phyloP scores from a whole-genome alignment of 2,888 invertebrate genomes.

The Rotaria magnacalcarata region DNA sequence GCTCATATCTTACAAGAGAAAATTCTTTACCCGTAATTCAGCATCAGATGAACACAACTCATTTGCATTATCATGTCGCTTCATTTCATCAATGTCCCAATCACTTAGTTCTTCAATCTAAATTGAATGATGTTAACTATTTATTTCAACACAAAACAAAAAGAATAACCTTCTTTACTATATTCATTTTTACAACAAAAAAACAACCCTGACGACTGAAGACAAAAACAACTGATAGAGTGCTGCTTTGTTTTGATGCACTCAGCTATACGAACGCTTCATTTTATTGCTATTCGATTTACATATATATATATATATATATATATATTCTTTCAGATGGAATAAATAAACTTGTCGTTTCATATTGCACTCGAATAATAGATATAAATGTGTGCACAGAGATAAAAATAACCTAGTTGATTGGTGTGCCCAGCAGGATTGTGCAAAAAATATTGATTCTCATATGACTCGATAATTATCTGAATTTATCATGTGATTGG shows the following conservation, averaged over 20 bases:
- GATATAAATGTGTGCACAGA: too few relatives aligned
- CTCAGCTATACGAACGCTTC: not conserved
- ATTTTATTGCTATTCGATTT: not conserved
- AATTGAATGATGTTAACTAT: not conserved
- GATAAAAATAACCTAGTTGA: too few relatives aligned
- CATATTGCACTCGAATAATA: too few relatives aligned
- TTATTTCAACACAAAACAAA: not conserved
- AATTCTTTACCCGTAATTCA: not conserved
- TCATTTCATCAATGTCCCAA: not conserved
- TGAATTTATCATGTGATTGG: too few relatives aligned
- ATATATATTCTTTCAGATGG: not conserved
- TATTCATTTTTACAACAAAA: not conserved
- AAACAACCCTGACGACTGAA: not conserved
- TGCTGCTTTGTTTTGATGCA: too few relatives aligned
- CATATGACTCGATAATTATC: too few relatives aligned
- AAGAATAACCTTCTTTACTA: not conserved
- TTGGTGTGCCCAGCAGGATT: too few relatives aligned
- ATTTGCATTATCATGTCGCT: not conserved
- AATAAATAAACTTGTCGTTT: too few relatives aligned
- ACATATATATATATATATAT: not conserved
- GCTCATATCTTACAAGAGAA: not conserved
- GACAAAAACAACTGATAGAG: not conserved
- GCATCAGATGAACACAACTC: not conserved
- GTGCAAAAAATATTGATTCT: too few relatives aligned
- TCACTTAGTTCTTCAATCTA: not conserved